Base-by-base conservation (phyloP, 1,140 invertebrate genomes). In the Pachyrhynchus sulphureomaculatus region DNA sequence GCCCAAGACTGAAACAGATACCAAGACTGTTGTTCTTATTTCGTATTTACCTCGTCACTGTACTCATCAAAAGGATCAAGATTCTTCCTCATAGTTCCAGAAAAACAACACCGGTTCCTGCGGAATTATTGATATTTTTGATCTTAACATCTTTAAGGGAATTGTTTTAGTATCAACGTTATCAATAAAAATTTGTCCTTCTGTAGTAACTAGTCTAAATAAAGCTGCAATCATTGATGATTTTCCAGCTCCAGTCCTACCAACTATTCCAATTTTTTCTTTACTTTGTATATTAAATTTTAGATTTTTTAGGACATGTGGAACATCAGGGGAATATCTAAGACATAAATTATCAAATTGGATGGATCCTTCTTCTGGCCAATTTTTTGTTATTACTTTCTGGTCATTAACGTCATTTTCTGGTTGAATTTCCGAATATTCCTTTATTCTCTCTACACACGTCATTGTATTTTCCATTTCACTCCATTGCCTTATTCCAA, bases 131-230 rank as follows among this genome's bases (percentile, higher is more conserved):
- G 26, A 87, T 8, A 95, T 85, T 53, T 83, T 83, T 0, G 82
- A 81, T 48, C 92, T 78, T 0, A 95, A 75, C 15, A 87, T 82
- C 45, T 85, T 82, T 4, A 95, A 74, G 0, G 84, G 81, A 26
- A 94, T 75, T 1, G 69, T 74, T 5, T 77, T 77, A 0, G 84
- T 87, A 57, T 91, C 82, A 0, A 86, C 75, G 8, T 76, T 82
- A 72, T 94, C 92, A 42, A 95, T 88, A 29, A 79, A 73, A 29
- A 94, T 87, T n/a, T 83, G 74, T 0, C 89, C 90, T 39, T 86
- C 83, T 4, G 88, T 81, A 26, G 85, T 81, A 20, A 82, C 82
- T 29, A 92, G 68, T 13, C 88, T 78, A 68, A 92, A 91, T 2
- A 93, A 77, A 4, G 86, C 83, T 4, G 84, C 78, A 37, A 91